Percentiles rank a stretch among this genome's conserved stretches.
Evolutionary conservation across 2,888 invertebrate genomes (phyloP).

Genomic region (Macrosiphum euphorbiae): DNA sequence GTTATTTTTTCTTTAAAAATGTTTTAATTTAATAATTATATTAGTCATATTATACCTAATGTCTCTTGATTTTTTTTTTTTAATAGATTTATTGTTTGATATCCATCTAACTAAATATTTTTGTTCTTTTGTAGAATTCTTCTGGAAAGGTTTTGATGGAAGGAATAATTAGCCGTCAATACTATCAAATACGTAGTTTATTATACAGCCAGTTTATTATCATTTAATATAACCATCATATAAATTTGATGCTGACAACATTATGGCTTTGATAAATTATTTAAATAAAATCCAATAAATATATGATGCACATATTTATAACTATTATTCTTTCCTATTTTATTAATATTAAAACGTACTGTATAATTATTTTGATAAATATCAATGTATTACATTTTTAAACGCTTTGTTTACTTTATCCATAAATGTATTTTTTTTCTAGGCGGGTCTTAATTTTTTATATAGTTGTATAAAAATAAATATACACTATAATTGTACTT

Average conservation of each 20-base stretch:
- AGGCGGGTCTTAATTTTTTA: not conserved
- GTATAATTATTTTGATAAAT: not conserved
- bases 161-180: constrained; percentile 94
- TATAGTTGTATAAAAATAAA: not conserved
- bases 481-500: not conserved
- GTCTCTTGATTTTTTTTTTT: not conserved
- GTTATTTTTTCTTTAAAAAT: not conserved
- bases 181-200: constrained; percentile 91
- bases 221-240: not conserved
- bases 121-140: constrained; percentile 77
- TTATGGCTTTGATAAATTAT: not conserved
- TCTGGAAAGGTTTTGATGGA: constrained; percentile 93
- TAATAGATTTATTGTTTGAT: not conserved
- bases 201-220: constrained; percentile 86
- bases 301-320: not conserved
- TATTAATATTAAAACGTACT: not conserved
- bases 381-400: not conserved
- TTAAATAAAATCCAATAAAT: not conserved
- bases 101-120: not conserved
- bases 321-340: not conserved
- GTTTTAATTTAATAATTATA: not conserved
- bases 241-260: not conserved
- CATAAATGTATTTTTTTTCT: not conserved
- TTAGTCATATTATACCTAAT: not conserved
- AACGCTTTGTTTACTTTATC: not conserved